Base-by-base conservation (phyloP, 2,797 vertebrate genomes). In the Sebastes hubbsi region DNA sequence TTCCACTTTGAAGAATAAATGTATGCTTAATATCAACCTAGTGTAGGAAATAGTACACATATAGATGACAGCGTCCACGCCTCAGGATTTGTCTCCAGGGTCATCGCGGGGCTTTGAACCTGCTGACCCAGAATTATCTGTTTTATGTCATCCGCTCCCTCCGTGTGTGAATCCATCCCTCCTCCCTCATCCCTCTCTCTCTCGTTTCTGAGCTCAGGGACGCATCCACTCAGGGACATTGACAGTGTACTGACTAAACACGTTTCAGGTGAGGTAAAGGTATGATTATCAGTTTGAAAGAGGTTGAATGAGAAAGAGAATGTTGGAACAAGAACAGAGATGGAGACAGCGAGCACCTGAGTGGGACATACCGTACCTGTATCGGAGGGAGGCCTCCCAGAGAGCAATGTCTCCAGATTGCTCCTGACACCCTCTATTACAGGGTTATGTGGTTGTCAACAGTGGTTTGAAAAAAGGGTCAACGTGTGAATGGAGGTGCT, bases 381-480 rank as follows among this genome's bases (percentile, higher is more conserved):
- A 71, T 88, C 70, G 68, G 65, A 75, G 60, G 36, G n/a, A 74
- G 68, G 52, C 64, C 59, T 91, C 82, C 73, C 58, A 82, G 55
- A 83, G 66, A 80, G 75, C 72, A 81, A 20, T 25, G 77, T 73
- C 69, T 84, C 74, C 83, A 84, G 84, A 93, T 90, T 86, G 86
- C 75, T 87, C 80, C 80, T 74, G 77, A 91, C 91, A 91, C 80
- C 80, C 30, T 88, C 71, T 77, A 77, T 90, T 88, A 87, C 82
- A 81, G 86, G 86, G 90, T 92, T 89, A 87, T 82, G 77, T 86
- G 75, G 75, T 86, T 88, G 84, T 92, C 85, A 78, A 80, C 86
- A 84, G 84, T 52, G 18, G 66, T 91, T 91, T 90, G 72, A 88
- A 84, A 92, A 91, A 80, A 69, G 83, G 88, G 83, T 88, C 86